Conservation (phyloP, 2,888 invertebrate species). For the Athalia cordata region DNA sequence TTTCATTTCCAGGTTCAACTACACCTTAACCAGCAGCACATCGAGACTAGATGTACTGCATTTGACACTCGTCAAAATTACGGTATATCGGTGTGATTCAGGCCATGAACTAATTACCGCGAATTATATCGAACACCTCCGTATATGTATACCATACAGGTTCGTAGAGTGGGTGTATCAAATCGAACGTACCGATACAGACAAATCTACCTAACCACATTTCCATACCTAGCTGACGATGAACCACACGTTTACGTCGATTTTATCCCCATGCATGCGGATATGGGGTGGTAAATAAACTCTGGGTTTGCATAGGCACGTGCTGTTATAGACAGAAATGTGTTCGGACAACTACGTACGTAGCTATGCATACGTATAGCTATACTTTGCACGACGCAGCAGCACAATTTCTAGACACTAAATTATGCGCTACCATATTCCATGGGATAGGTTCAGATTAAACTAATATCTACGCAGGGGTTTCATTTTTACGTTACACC, state of each 20-base stretch:
- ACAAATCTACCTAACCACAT: too few species aligned
- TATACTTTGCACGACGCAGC: not conserved
- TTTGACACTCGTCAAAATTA: too few species aligned
- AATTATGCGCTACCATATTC: slow-evolving; percentile 3
- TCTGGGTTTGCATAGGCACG: slow-evolving; percentile 26
- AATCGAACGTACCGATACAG: not conserved
- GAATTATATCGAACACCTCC: too few species aligned
- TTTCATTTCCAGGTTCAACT: not conserved
- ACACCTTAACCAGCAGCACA: not conserved
- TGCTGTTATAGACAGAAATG: slow-evolving; percentile 15
- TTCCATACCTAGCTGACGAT: too few species aligned
- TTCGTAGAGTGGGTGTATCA: not conserved
- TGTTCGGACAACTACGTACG: not conserved
- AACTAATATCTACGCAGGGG: not conserved
- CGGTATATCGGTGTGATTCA: too few species aligned
- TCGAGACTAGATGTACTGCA: not conserved
- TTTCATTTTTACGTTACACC: not conserved
- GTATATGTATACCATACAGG: too few species aligned
- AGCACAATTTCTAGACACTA: slow-evolving; percentile 18
- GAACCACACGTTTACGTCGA: not conserved
- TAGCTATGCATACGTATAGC: too few species aligned
- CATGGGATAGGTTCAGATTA: slow-evolving; percentile 1
- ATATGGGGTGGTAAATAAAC: not conserved
- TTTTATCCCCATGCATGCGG: not conserved
- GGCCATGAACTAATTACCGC: too few species aligned